These are phyloP conservation scores for Oceanites oceanicus DNA, from an alignment of 2,113 vertebrate genomes.

Conservation along the genomic window DNA sequence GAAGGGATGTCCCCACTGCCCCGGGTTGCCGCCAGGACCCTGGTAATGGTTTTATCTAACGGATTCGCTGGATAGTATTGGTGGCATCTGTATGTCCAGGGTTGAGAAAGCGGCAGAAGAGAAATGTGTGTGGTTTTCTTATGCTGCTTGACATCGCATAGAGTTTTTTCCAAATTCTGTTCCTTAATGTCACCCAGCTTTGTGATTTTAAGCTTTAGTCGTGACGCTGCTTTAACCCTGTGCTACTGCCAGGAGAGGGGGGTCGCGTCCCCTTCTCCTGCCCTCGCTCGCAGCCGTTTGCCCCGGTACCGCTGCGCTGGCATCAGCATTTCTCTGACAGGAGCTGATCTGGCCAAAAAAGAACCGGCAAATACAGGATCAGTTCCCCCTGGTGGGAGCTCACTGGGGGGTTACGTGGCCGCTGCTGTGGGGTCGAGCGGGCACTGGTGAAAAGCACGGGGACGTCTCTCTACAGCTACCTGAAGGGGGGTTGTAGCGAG, in stretches of 20 bases:
- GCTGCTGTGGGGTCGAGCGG: neutral
- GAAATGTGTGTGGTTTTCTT: neutral
- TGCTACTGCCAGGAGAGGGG: neutral
- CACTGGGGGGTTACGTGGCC: too few species aligned
- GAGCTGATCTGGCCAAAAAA: neutral
- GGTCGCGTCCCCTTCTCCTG: neutral
- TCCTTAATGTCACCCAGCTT: neutral
- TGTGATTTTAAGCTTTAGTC: neutral
- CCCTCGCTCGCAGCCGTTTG: neutral
- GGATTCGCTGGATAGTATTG: accelerated
- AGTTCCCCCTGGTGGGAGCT: neutral
- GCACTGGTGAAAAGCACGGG: neutral
- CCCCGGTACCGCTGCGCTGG: neutral
- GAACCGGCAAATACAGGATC: neutral
- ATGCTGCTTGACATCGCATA: accelerated
- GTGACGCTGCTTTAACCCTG: neutral
- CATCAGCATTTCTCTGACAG: neutral
- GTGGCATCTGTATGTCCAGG: neutral
- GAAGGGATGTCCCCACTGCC: accelerated
- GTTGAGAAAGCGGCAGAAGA: neutral
- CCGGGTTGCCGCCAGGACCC: neutral
- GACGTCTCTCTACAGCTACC: too few species aligned
- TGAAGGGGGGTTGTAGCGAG: too few species aligned
- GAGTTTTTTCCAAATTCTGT: neutral
- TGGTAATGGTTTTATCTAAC: neutral